These are phyloP conservation scores for Heliocidaris tuberculata DNA, from an alignment of 35 echinoderm and acorn worm genomes.

Conservation along the genomic window DNA sequence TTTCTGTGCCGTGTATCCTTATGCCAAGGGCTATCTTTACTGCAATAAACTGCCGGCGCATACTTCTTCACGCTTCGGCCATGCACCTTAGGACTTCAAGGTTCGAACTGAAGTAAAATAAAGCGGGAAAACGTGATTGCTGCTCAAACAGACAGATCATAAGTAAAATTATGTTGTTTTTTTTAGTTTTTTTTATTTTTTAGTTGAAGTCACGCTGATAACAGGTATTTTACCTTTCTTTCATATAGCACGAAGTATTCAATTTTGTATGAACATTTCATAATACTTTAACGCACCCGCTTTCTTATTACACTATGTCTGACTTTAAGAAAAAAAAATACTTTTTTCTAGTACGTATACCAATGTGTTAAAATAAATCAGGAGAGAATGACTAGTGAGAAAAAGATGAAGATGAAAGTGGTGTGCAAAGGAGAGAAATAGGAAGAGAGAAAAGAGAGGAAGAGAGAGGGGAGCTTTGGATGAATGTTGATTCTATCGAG, in stretches of 20 bases:
- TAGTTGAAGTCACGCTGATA: no score
- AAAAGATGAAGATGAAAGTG: neutral
- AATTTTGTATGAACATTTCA: neutral
- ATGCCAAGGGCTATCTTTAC: neutral
- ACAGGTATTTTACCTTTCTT: no score
- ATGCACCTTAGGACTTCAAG: slow-evolving; percentile 14
- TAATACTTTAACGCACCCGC: no score
- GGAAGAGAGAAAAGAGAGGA: neutral
- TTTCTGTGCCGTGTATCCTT: slow-evolving; percentile 48
- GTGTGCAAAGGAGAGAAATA: neutral
- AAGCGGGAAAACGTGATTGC: neutral
- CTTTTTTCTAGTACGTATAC: neutral
- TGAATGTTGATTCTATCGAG: slow-evolving; percentile 1
- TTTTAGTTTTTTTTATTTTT: no score
- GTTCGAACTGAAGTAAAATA: neutral
- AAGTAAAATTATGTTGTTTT: no score
- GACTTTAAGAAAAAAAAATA: neutral
- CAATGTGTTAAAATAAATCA: neutral
- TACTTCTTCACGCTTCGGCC: neutral
- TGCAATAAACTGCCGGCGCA: slow-evolving; percentile 32
- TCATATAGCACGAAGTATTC: neutral
- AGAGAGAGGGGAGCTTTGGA: neutral
- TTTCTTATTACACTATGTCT: no score
- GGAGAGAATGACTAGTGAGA: neutral
- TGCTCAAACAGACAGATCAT: neutral